Percentiles rank a stretch among this genome's conserved stretches.
Evolutionary conservation across 2,113 vertebrate species (phyloP).

Genomic region (Petaurus breviceps): DNA sequence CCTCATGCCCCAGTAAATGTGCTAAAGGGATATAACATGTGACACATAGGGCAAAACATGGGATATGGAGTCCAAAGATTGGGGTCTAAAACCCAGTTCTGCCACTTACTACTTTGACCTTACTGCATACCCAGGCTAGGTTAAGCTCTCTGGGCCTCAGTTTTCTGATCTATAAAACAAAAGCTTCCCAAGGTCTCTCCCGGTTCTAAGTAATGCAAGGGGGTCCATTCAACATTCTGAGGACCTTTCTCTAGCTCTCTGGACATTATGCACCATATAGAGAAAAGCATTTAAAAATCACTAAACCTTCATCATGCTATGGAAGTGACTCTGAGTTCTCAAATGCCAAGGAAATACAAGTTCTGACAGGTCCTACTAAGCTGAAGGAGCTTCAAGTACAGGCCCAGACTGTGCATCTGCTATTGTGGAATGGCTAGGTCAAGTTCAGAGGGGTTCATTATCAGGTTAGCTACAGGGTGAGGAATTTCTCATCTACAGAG

Average conservation of each 20-base stretch:
- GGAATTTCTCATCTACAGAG: not conserved
- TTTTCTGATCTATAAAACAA: not conserved
- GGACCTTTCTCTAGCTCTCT: not conserved
- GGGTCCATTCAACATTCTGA: not conserved
- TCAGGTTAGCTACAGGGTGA: not conserved
- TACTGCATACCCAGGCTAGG: too few species aligned
- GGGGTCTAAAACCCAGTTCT: not conserved
- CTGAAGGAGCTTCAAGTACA: not conserved
- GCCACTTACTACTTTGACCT: not conserved
- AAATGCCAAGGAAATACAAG: not conserved
- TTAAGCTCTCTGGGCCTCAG: not conserved
- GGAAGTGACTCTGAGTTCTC: not conserved
- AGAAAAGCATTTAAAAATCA: not conserved
- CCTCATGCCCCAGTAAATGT: not conserved
- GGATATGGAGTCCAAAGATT: constrained; percentile 1
- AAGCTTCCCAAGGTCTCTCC: not conserved
- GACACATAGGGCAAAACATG: too few species aligned
- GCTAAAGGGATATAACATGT: not conserved
- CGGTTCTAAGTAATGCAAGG: not conserved
- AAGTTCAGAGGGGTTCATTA: not conserved
- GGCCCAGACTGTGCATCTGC: not conserved
- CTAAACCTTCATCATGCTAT: not conserved
- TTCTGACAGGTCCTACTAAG: not conserved
- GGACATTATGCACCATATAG: not conserved
- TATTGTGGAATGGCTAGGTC: not conserved